Percentiles rank a stretch among this genome's conserved stretches.
Conservation (phyloP, 2,888 invertebrate species). For the Clivina fossor region DNA sequence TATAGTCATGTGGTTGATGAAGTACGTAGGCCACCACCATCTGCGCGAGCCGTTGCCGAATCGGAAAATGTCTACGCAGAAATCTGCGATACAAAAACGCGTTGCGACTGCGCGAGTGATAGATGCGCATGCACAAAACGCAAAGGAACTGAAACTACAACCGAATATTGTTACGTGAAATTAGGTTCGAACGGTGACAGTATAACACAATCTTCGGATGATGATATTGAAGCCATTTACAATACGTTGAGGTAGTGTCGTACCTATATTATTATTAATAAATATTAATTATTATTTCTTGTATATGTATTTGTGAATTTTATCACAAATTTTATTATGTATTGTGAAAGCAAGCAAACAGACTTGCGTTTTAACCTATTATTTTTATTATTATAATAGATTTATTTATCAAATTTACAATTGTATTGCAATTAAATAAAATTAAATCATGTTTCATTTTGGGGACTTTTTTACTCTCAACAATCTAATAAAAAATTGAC, state of each 20-base stretch:
- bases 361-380: too few species aligned
- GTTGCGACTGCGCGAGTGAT: conserved; percentile 29
- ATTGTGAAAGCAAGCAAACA: too few species aligned
- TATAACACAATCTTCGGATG: conserved; percentile 51
- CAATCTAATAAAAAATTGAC: too few species aligned
- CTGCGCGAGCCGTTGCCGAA: conserved; percentile 42
- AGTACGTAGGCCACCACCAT: conserved; percentile 47
- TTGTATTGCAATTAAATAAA: too few species aligned
- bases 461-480: too few species aligned
- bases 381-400: too few species aligned
- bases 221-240: conserved; percentile 51
- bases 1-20: conserved; percentile 73
- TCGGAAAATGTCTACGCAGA: conserved; percentile 73
- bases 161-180: conserved; percentile 50
- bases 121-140: conserved; percentile 30
- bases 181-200: conserved; percentile 51
- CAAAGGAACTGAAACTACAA: conserved; percentile 37
- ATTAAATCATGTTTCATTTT: too few species aligned
- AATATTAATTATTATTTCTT: not conserved
- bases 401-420: too few species aligned
- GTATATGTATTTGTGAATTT: too few species aligned
- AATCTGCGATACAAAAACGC: conserved; percentile 56
- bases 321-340: too few species aligned
- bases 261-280: too few species aligned
- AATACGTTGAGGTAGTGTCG: conserved; percentile 51